Base-by-base conservation (phyloP, 1,140 invertebrate genomes). In the Potamilus streckersoni region DNA sequence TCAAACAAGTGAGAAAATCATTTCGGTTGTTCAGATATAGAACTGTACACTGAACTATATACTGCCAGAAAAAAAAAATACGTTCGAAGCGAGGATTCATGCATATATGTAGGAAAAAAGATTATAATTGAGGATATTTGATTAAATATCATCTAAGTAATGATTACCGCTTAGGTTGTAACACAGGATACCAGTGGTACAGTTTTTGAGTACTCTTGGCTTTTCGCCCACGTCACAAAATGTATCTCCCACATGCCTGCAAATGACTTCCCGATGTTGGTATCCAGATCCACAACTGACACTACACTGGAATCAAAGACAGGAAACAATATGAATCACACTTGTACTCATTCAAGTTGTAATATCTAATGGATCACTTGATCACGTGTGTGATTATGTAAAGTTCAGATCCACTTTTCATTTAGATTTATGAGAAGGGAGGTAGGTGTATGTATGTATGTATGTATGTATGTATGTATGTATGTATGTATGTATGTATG, bases 211-310 rank as follows among this genome's bases (percentile, higher is more conserved):
- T 2, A 81, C 82, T 19, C 82, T 55, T 0, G 86, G 86, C 66
- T 85, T 84, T 55, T 77, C 73, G 13, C 71, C 69, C 13, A 69
- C 58, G 16, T 78, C 76, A 73, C 86, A 88, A 65, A 79, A 83
- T 38, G 65, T 94, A 0, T 96, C 95, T 92, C 97, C 95, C 70
- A 96, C 93, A 91, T 97, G 96, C 84, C 96, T 95, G 89, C 97
- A 99, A 76, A 94, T 92, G 55, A 97, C 93, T 83, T 93, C 92
- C 79, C 94, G 89, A 16, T 87, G 90, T 79, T 94, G 92, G 5
- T 90, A 86, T 13, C 94, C 94, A 57, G 90, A 91, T n/a, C 93
- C 94, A 86, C 94, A 95, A 6, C 92, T 92, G 82, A 91, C 91
- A 31, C 93, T 92, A 85, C 94, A 95, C 93, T 95, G 83, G 67